phyloP scores from a whole-genome alignment of 37 sponge, comb jelly and placozoan genomes.

The Chondrosia reniformis region DNA sequence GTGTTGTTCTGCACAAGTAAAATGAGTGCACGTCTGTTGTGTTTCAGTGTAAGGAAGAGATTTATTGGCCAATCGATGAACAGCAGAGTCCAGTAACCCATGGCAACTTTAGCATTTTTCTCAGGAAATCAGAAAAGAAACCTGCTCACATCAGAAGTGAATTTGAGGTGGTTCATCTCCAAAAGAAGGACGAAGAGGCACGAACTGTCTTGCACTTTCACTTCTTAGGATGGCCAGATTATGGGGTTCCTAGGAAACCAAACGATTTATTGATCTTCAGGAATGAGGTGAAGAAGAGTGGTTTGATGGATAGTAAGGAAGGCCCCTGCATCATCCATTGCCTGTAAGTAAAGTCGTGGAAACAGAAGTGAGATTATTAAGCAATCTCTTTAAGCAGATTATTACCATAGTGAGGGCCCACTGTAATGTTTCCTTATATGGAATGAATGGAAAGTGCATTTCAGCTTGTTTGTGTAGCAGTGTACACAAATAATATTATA shows the following conservation, averaged over 20 bases:
- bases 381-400: background rate
- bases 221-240: constrained; percentile 88
- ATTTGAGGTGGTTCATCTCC: background rate
- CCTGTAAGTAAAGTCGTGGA: constrained; percentile 28
- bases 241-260: constrained; percentile 77
- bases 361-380: background rate
- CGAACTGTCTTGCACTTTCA: constrained; percentile 80
- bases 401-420: too few relatives aligned
- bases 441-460: too few relatives aligned
- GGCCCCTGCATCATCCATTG: constrained; percentile 89
- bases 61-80: background rate
- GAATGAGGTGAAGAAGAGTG: constrained; percentile 54
- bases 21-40: background rate
- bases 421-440: too few relatives aligned
- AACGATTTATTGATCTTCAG: constrained; percentile 75
- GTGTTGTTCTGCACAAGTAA: background rate
- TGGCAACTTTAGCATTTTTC: background rate
- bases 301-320: constrained; percentile 43
- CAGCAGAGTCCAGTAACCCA: background rate
- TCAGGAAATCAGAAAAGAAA: constrained; percentile 38
- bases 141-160: background rate
- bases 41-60: background rate
- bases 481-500: too few relatives aligned
- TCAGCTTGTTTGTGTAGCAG: too few relatives aligned
- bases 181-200: constrained; percentile 46